Conservation (phyloP, 2,113 vertebrate genomes). For the Aegotheles bennettii region DNA sequence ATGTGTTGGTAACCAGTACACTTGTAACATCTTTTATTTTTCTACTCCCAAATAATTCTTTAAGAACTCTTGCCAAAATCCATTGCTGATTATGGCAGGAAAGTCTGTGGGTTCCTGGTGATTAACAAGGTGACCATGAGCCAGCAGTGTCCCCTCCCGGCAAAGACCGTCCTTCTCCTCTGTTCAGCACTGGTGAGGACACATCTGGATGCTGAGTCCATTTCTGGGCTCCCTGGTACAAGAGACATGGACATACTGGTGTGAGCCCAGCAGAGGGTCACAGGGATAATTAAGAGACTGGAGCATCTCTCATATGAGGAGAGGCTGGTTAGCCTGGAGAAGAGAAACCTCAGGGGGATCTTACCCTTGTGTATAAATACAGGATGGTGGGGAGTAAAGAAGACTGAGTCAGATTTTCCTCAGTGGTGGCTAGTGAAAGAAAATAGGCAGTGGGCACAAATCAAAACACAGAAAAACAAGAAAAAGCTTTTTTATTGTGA, state of each 20-base stretch:
- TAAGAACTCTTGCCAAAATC: background rate
- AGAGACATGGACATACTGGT: background rate
- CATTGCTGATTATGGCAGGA: background rate
- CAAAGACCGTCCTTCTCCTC: background rate
- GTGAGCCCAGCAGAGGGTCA: background rate
- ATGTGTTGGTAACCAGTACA: background rate
- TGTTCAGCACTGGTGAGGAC: background rate
- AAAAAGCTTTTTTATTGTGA: background rate
- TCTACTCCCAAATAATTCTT: background rate
- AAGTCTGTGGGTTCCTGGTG: background rate
- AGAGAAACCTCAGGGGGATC: background rate
- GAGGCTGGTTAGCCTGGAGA: background rate
- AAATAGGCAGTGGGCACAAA: background rate
- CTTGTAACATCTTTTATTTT: background rate
- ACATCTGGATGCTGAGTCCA: rapidly evolving
- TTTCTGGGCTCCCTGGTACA: background rate
- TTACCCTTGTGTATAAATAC: background rate
- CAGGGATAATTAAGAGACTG: background rate
- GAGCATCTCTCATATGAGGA: background rate
- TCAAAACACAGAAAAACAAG: background rate
- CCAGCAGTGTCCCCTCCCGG: background rate
- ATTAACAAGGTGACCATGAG: background rate
- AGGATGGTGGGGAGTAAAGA: background rate
- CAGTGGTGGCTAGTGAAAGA: background rate
- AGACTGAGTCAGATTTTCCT: background rate